Conservation (phyloP, 2,113 vertebrate genomes). For the Turnix velox region DNA sequence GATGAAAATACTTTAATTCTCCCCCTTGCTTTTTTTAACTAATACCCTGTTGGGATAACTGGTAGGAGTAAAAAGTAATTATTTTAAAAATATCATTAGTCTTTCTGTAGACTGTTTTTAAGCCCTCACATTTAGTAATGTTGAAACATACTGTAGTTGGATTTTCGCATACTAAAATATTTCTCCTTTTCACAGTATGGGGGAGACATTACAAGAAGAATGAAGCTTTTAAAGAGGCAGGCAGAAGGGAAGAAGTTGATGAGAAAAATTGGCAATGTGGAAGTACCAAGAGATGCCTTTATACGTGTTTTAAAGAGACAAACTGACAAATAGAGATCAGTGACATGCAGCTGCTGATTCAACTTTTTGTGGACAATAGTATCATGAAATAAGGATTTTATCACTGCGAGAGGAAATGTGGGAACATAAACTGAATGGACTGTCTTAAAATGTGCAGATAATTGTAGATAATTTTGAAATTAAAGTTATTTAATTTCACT, state of each 20-base stretch:
- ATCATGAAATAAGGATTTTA: neutral
- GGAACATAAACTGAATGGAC: neutral
- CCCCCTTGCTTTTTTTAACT: neutral
- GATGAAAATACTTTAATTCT: neutral
- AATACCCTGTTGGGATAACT: neutral
- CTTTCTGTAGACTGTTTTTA: neutral
- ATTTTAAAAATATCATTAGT: neutral
- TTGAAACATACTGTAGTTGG: neutral
- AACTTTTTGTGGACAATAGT: neutral
- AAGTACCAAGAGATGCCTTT: constrained; percentile 93
- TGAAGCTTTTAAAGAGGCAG: constrained; percentile 94
- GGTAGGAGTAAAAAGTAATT: neutral
- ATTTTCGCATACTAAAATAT: neutral
- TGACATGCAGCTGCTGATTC: neutral
- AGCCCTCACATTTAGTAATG: neutral
- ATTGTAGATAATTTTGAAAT: neutral
- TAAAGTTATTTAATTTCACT: neutral
- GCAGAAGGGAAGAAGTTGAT: constrained; percentile 93
- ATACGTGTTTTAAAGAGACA: constrained; percentile 86
- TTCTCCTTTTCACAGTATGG: constrained; percentile 80
- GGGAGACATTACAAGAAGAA: constrained; percentile 94
- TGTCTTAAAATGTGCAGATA: neutral
- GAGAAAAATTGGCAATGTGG: constrained; percentile 89
- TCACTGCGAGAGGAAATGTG: neutral
- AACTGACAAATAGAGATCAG: constrained; percentile 70